These are phyloP conservation scores for Andrena flavipes DNA, from an alignment of 2,888 invertebrate species.

Conservation along the genomic window DNA sequence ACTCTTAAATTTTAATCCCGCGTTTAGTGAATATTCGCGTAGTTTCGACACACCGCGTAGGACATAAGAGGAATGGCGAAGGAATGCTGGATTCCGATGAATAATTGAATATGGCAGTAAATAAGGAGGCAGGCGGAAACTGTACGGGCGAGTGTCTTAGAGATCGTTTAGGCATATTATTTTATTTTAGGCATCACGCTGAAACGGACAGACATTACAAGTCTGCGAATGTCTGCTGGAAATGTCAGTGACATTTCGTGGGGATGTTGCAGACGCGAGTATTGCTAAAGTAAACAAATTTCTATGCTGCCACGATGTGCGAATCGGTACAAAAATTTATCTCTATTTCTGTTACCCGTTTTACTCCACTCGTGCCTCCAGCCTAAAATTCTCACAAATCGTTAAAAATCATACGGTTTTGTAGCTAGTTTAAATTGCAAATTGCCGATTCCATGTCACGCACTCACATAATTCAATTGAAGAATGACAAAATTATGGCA, in stretches of 20 bases:
- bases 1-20: slow-evolving; percentile 53
- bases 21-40: slow-evolving; percentile 56
- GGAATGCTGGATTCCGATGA: background rate
- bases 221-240: background rate
- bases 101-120: slow-evolving; percentile 8
- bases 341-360: background rate
- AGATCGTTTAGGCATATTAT: background rate
- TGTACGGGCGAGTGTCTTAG: background rate
- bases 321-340: background rate
- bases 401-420: no score
- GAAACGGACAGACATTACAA: background rate
- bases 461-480: no score
- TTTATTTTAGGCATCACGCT: background rate
- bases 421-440: no score
- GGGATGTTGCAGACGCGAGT: background rate
- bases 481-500: no score
- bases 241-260: background rate
- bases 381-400: no score
- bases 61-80: slow-evolving; percentile 3
- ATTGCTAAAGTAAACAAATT: background rate
- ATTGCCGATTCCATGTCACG: no score
- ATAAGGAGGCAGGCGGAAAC: background rate
- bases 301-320: background rate
- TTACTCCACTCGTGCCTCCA: background rate
- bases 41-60: slow-evolving; percentile 18